Base-by-base conservation (phyloP, 1,140 invertebrate genomes). In the Zaprionus taronus region DNA sequence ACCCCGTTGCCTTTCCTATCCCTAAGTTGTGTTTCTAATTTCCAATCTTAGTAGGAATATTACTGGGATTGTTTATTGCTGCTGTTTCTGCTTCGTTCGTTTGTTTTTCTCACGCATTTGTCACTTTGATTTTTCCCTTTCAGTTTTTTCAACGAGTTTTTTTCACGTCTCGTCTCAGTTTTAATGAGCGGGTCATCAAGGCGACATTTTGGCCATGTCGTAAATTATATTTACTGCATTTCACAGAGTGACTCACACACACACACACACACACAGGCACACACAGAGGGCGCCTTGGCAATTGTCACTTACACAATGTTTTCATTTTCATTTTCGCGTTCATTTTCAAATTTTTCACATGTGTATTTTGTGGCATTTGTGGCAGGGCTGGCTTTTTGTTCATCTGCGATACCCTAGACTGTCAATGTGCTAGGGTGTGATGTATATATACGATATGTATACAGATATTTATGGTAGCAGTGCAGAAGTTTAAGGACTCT, bases 161-260 rank as follows among this genome's bases (percentile, higher is more conserved):
- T 14, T 49, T 51, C 11, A 51, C 9, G 17, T 51, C 20, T 51
- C 20, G 73, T 60, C 57, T 72, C 44, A 36, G 60, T 57, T 72
- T 80, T 87, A 87, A 87, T 83, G 83, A 87, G 80, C 65, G 83
- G 80, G 81, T 87, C 83, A 86, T 86, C 83, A 81, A 79, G 65
- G 63, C 66, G 66, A 86, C 83, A 82, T 73, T 81, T 47, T 83
- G 80, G 77, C 64, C 70, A 86, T 69, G 55, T 71, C 73, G 80
- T 87, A 81, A 89, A 81, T 89, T 83, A 83, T 87, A 81, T 83
- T 76, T 83, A 65, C 77, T 71, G 69, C 83, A 81, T 72, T 81
- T 79, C 79, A 57, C 75, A 84, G 11, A 72, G 51, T 34, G 31
- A 61, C 44, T 14, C 20, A 47, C 26, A 65, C 6, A 63, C 12